Evolutionary conservation across 2,888 invertebrate genomes (phyloP), one percentile per base, ranked within the genome.

Genomic region (Agrenia bidenticulata): DNA sequence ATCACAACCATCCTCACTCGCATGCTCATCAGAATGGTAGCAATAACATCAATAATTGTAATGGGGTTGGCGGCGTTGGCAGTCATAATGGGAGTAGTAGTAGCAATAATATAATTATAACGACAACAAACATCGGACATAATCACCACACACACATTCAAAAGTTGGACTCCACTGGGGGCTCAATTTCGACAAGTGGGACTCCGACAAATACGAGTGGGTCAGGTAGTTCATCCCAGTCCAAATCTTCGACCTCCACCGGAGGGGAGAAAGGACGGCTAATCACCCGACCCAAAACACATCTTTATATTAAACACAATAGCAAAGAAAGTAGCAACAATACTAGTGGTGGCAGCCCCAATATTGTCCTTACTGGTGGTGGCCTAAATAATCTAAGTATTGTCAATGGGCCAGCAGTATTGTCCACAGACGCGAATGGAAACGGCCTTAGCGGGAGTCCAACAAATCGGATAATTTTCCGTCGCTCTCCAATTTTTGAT

Each of bases 401-500:
- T 24, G 41, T 49, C 62, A 24, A 19, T 57, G 21, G 24, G 54
- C 27, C 32, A n/a, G 21, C 27, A 13, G 19, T 51, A 7, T 9
- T 51, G n/a, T 19, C 51, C 23, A 42, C 58, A 19, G 67, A 67
- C 32, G 2, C 61, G 32, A 64, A 59, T 50, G 67, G 67, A n/a
- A 66, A 69, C 54, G 67, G 70, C 2, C 51, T 68, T 15, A 74
- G 73, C 51, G 73, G 74, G 1, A 71, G 70, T 57, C 74, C 72
- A 13, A 54, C 74, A 11, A 73, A 72, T 61, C 68, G 73, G n/a
- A 69, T 74, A 21, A 60, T 74, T 19, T 74, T 74, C 45, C 65
- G 73, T 26, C 60, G 74, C 49, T 73, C 71, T 7, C 74, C 74
- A 23, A 74, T 74, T 37, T 74, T 74, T 64, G 73, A 74, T 32